Conservation (phyloP, 2,888 invertebrate genomes). For the Geotrupes spiniger region DNA sequence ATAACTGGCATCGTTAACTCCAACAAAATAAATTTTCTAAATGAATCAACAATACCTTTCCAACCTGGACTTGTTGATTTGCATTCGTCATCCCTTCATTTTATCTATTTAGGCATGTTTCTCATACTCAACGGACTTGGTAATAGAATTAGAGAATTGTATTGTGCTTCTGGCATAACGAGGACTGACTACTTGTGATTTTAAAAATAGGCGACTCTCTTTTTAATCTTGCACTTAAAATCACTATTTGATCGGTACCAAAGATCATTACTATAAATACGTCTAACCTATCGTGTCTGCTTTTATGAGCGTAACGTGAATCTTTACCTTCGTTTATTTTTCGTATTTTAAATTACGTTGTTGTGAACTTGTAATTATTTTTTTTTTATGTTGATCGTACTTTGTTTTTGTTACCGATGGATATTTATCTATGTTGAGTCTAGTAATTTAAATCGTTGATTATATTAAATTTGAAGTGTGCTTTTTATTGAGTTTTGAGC, state of each 20-base stretch:
- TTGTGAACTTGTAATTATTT: slow-evolving; percentile 14
- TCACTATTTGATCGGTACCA: slow-evolving; percentile 26
- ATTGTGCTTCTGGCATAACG: slow-evolving; percentile 37
- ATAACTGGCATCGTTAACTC: no score
- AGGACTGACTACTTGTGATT: slow-evolving; percentile 39
- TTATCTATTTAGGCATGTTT: neutral
- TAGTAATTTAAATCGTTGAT: slow-evolving; percentile 1
- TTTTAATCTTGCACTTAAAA: slow-evolving; percentile 17
- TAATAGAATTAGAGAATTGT: neutral
- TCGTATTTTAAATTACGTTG: slow-evolving; percentile 27
- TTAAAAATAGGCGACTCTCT: slow-evolving; percentile 31
- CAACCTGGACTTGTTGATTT: no score
- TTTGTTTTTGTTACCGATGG: slow-evolving; percentile 2
- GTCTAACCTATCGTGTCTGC: neutral
- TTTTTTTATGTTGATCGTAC: neutral
- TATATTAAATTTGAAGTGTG: neutral
- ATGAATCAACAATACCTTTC: no score
- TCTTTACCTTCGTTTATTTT: neutral
- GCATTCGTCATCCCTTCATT: no score
- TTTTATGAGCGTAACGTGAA: slow-evolving; percentile 19
- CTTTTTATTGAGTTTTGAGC: no score
- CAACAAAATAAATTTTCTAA: no score
- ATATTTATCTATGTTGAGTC: slow-evolving; percentile 2
- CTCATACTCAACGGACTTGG: no score
- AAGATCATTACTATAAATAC: slow-evolving; percentile 22